Conservation (phyloP, 2,113 vertebrate genomes). For the Toxotes chatareus region DNA sequence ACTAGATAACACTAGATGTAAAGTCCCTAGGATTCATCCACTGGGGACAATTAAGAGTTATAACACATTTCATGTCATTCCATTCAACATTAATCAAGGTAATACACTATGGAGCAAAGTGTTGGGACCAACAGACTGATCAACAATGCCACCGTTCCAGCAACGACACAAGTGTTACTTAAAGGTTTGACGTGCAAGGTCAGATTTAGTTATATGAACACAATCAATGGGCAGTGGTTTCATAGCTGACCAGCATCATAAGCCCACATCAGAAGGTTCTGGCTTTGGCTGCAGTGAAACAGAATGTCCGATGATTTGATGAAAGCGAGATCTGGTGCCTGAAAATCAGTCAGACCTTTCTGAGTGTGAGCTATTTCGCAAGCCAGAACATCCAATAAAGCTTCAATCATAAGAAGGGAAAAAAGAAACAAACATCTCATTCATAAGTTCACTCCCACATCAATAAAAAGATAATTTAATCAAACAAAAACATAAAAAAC, state of each 20-base stretch:
- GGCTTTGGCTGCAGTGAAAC: no score
- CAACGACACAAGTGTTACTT: background rate
- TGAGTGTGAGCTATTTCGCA: background rate
- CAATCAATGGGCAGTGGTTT: background rate
- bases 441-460: background rate
- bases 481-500: background rate
- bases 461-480: background rate
- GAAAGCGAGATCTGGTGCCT: no score
- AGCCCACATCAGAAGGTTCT: no score
- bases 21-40: no score
- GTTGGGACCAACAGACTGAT: background rate
- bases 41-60: no score
- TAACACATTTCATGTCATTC: background rate
- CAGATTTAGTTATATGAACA: slow-evolving; percentile 15
- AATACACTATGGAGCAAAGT: background rate
- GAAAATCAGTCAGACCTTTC: no score
- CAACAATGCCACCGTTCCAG: background rate
- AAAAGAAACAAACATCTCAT: no score
- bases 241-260: background rate
- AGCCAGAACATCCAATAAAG: background rate
- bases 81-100: background rate
- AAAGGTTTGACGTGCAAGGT: slow-evolving; percentile 17
- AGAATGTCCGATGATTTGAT: no score
- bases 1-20: no score
- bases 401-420: no score